Base-by-base conservation (phyloP, 2,888 invertebrate species). In the Clanis bilineata region DNA sequence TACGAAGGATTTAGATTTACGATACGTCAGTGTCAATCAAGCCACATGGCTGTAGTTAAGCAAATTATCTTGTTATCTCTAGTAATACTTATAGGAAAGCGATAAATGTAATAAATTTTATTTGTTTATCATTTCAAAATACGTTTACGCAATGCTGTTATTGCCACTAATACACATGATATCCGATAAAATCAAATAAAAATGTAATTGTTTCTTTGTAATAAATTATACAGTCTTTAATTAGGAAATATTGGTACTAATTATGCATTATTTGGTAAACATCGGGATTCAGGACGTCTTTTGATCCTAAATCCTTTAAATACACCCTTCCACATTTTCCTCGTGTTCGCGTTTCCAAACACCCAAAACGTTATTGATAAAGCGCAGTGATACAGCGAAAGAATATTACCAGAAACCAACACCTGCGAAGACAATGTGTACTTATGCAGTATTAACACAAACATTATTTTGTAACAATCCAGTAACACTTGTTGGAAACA, bases 301-400 rank as follows among this genome's bases (percentile, higher is more conserved):
- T 32, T 15, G 51, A 9, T 18, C 5, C 10, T 18, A 7, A 39
- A 38, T 44, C 18, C 22, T 12, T 15, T 32, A 56, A 43, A 56
- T 9, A 21, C 9, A 36, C 12, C 18, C 12, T 32, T 73, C 90
- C 90, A 91, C 58, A 87, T 59, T 32, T 74, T 72, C 65, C 90
- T 77, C 0, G 91, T 91, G 4, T 79, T 79, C 1, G 74, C 72
- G 61, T 90, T 91, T 1, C 86, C 90, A 59, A 88, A 85, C 4
- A 91, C 72, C 91, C 91, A 91, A 66, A 90, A 91, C 7, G 79
- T 64, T 47, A 85, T 84, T 0, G 90, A 81, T 39, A 82, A 70
- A 0, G 83, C 82, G 69, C 88, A 89, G 41, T 89, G 84, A 64
- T 85, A 91, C 63, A 87, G 70, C 0, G 82, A 65, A 0, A 80